Percentiles rank a stretch among this genome's conserved stretches.
Evolutionary conservation across 2,797 vertebrate genomes (phyloP).

Genomic region (Zalophus californianus): DNA sequence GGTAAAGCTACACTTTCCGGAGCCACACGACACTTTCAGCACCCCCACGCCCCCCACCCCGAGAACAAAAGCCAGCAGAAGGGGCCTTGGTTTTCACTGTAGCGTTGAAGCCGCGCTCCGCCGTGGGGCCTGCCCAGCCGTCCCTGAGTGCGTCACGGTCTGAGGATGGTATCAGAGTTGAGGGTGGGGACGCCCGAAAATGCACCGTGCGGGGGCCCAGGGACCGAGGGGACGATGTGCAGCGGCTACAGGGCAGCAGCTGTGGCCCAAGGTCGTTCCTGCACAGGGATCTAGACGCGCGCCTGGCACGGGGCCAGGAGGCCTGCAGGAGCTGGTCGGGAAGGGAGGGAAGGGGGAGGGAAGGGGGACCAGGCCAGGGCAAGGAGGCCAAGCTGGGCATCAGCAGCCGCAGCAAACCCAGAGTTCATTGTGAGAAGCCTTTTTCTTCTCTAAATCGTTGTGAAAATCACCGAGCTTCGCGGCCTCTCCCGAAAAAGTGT

Average conservation of each 20-base stretch:
- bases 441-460: not conserved
- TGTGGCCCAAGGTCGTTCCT: not conserved
- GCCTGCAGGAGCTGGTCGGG: not conserved
- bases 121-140: not conserved
- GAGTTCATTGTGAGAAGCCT: too few species aligned
- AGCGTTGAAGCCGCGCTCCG: not conserved
- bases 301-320: accelerated
- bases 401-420: not conserved
- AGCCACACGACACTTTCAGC: accelerated
- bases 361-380: accelerated
- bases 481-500: accelerated
- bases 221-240: not conserved
- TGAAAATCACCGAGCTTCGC: not conserved
- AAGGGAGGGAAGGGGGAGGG: accelerated
- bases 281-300: not conserved
- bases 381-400: not conserved
- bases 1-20: too few species aligned
- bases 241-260: not conserved
- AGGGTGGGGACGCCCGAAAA: not conserved
- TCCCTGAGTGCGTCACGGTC: not conserved
- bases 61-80: not conserved
- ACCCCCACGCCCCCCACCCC: not conserved
- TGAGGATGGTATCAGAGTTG: not conserved
- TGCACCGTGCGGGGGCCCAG: not conserved
- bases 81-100: not conserved